Base-by-base conservation (phyloP, 2,797 vertebrate species). In the Ibycter americanus region DNA sequence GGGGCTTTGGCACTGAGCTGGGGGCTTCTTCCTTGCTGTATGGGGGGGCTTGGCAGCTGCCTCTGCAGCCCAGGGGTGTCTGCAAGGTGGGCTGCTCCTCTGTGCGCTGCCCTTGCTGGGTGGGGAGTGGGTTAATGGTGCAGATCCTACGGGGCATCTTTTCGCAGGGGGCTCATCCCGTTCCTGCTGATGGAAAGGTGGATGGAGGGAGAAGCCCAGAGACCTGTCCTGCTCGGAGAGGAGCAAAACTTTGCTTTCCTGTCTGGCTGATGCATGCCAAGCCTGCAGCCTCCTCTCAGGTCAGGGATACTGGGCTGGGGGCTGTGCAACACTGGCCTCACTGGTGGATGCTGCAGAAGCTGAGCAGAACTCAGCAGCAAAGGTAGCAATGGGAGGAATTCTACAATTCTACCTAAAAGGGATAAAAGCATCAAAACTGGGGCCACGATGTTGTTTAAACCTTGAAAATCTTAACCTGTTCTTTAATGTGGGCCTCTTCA, bases 311-410 rank as follows among this genome's bases (percentile, higher is more conserved):
- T 22, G 76, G 14, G 31, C 65, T 34, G 63, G 73, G 44, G 58
- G 26, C 46, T 3, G 6, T 0, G 6, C 1, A 2, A 26, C 23
- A n/a, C 58, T 3, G 5, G 42, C 22, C 56, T 32, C 1, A 2
- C 59, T 15, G 44, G 12, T 29, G 46, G 47, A 4, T 15, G 4
- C 49, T 16, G 42, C 68, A 31, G 80, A 38, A 54, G 51, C 76
- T 27, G 70, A 46, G 46, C 32, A 49, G 46, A 78, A 16, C 66
- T 66, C 29, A 81, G 40, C 26, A 32, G 36, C 31, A 26, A 16
- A 38, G 59, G 51, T 0, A 17, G 29, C 17, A 0, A 21, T 12
- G 20, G 52, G 22, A 73, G 22, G 34, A 34, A 5, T 13, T 13
- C 46, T 17, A 10, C 61, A 31, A 0, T 17, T 49, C 23, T 15